Conservation (phyloP, 1,140 invertebrate genomes). For the Vollenhovia emeryi region DNA sequence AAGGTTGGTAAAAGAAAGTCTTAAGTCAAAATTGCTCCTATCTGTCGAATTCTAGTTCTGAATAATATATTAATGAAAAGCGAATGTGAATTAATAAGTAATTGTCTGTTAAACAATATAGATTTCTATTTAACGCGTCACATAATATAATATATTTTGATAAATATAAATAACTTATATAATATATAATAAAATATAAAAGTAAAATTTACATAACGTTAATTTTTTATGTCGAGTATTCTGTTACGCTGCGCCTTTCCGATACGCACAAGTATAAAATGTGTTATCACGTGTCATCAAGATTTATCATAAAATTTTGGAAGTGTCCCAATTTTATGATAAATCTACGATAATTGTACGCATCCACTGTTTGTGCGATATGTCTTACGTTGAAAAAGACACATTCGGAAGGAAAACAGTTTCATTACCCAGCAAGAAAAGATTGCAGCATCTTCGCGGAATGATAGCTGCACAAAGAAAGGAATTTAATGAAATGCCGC, state of each 20-base stretch:
- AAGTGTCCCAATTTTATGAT: not conserved
- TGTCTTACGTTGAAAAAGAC: not conserved
- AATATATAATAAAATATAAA: too few species aligned
- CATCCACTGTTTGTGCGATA: too few species aligned
- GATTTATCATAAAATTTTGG: not conserved
- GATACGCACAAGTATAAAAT: not conserved
- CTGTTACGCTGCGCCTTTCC: not conserved
- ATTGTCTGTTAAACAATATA: too few species aligned
- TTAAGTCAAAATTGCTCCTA: constrained; percentile 14
- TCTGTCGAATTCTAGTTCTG: not conserved
- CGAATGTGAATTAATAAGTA: constrained; percentile 24
- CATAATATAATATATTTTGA: too few species aligned
- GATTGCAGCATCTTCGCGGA: not conserved
- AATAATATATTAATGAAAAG: constrained; percentile 33
- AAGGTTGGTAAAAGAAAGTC: constrained; percentile 3
- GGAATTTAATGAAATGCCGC: constrained; percentile 52
- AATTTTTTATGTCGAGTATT: not conserved
- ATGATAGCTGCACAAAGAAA: constrained; percentile 37
- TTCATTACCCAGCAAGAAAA: not conserved
- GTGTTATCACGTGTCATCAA: not conserved
- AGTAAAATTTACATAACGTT: too few species aligned
- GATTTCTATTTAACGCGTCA: too few species aligned
- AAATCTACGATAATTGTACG: not conserved
- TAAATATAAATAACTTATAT: too few species aligned
- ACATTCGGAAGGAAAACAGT: constrained; percentile 10